Conservation (phyloP, 2,113 vertebrate genomes). For the Alligator sinensis region DNA sequence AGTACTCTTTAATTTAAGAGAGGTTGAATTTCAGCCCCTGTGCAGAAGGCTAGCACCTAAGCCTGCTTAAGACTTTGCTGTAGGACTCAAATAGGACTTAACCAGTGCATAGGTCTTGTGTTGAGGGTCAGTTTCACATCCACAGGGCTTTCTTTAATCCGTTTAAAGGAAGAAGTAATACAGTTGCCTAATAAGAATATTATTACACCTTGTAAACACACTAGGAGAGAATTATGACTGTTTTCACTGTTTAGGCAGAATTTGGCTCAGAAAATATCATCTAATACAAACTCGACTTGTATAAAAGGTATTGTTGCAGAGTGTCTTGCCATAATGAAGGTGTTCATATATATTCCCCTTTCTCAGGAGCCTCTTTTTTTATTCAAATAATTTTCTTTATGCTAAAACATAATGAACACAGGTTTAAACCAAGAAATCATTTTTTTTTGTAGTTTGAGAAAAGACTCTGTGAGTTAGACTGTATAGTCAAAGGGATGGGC, state of each 20-base stretch:
- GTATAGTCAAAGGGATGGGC: not conserved
- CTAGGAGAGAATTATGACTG: not conserved
- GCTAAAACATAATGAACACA: not conserved
- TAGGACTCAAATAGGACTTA: not conserved
- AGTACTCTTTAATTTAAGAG: not conserved
- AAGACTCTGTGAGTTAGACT: not conserved
- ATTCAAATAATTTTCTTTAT: not conserved
- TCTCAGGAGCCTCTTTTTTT: not conserved
- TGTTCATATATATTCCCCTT: not conserved
- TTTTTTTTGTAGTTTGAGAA: not conserved
- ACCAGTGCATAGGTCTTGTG: not conserved
- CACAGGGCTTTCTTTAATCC: constrained; percentile 30
- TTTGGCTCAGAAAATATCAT: accelerated
- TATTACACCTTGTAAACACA: constrained; percentile 18
- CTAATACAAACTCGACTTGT: not conserved
- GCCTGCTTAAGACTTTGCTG: not conserved
- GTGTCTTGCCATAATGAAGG: not conserved
- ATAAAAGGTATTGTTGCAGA: not conserved
- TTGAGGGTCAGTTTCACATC: not conserved
- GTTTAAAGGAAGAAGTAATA: constrained; percentile 30
- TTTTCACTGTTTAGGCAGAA: not conserved
- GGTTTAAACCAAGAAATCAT: not conserved
- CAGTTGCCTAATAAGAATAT: not conserved
- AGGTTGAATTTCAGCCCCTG: not conserved
- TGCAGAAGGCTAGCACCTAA: not conserved